Conservation (phyloP, 2,888 invertebrate species). For the Lottia scabra region DNA sequence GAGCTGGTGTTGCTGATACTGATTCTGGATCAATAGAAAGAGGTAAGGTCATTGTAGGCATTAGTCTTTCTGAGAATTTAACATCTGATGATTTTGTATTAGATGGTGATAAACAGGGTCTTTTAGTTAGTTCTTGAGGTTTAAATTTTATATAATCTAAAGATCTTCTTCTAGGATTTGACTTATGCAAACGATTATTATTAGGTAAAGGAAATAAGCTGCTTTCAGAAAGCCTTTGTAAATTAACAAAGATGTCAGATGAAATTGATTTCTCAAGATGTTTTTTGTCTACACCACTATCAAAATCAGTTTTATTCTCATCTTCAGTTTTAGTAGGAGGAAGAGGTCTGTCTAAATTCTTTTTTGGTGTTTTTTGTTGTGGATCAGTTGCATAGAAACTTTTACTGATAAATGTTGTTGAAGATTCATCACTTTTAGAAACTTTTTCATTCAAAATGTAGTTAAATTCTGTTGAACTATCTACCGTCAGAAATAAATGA, state of each 20-base stretch:
- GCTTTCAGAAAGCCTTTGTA: too few species aligned
- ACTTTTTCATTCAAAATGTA: neutral
- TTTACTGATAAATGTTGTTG: constrained; percentile 1
- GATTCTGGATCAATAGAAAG: neutral
- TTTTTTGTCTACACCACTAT: neutral
- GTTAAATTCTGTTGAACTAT: neutral
- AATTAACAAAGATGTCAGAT: too few species aligned
- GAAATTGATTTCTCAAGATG: too few species aligned
- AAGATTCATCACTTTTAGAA: constrained; percentile 2
- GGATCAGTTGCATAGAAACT: constrained; percentile 2
- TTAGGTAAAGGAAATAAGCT: too few species aligned
- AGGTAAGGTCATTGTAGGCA: too few species aligned
- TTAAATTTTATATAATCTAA: too few species aligned
- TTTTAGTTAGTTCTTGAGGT: too few species aligned
- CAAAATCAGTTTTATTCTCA: neutral
- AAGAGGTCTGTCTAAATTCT: neutral
- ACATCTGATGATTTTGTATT: too few species aligned
- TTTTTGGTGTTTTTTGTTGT: constrained; percentile 1
- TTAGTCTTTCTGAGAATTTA: too few species aligned
- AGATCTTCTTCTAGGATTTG: too few species aligned
- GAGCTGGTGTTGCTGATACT: neutral
- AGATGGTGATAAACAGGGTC: too few species aligned
- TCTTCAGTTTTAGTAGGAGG: neutral
- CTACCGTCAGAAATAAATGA: neutral
- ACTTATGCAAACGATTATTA: too few species aligned